A percentile compares a stretch with the other conserved stretches of the same genome.
Evolutionary conservation across 2,797 vertebrate genomes (phyloP).

Genomic region (Urosaurus nigricauda): DNA sequence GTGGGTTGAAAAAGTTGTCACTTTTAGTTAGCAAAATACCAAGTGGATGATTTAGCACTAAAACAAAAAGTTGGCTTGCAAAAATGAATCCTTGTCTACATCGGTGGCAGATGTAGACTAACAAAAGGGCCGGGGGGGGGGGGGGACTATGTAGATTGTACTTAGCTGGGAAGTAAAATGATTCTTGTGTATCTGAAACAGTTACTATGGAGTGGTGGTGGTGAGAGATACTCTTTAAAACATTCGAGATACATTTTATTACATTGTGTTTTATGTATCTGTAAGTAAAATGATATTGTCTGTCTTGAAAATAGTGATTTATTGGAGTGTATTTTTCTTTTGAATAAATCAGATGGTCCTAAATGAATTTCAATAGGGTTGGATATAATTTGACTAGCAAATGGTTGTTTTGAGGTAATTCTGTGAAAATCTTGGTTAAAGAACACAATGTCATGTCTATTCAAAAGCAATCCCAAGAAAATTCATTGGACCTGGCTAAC

Average conservation of each 20-base stretch:
- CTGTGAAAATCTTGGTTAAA: not conserved
- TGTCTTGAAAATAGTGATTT: slow-evolving; percentile 32
- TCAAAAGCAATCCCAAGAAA: not conserved
- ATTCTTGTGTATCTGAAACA: not conserved
- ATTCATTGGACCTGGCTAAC: not conserved
- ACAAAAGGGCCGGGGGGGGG: not conserved
- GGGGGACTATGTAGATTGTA: not conserved
- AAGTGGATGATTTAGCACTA: slow-evolving; percentile 26
- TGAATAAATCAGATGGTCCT: not conserved
- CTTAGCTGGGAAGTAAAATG: accelerated
- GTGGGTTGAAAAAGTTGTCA: slow-evolving; percentile 43
- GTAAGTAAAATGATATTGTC: not conserved
- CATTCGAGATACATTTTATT: not conserved
- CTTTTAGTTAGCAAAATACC: not conserved
- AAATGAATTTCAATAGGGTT: slow-evolving; percentile 22
- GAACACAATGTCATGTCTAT: slow-evolving; percentile 2
- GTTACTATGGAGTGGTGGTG: not conserved
- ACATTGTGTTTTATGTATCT: not conserved
- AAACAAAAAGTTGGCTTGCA: slow-evolving; percentile 45
- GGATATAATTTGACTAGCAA: not conserved
- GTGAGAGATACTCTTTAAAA: not conserved
- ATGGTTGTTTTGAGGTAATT: slow-evolving; percentile 30
- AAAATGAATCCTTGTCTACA: slow-evolving; percentile 39
- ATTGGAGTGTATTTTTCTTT: slow-evolving; percentile 23
- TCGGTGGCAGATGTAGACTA: slow-evolving; percentile 24